Base-by-base conservation (phyloP, 2,113 vertebrate species). In the Fukomys damarensis region DNA sequence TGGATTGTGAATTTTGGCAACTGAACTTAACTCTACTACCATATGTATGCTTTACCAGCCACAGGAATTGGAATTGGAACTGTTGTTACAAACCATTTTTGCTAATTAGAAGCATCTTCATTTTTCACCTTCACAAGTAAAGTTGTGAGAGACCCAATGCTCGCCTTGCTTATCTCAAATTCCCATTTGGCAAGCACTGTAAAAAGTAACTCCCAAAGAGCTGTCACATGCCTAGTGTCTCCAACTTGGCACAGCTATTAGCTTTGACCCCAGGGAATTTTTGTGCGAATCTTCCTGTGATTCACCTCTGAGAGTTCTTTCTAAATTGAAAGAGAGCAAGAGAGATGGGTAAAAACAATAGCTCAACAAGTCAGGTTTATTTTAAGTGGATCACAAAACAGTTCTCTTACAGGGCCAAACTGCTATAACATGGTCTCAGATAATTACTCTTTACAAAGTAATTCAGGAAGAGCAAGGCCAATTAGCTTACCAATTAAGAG, bases 21-120 rank as follows among this genome's bases (percentile, higher is more conserved):
- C 56, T 58, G 74, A 95, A 63, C 35, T 54, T 38, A 92, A 93
- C 87, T 93, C n/a, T 82, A 89, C 72, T 89, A 97, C 96, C 95
- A 86, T 94, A 95, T 96, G 96, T 87, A 93, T 96, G 97, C 90
- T 97, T 98, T 97, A 98, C 97, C 96, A 97, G 97, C 96, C 96
- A 85, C 97, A 97, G 97, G 92, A 97, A 94, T 95, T 98, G 96
- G 96, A 98, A 98, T 98, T 95, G 61, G 17, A 94, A 92, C 54
- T 95, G 92, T 97, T 98, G 97, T 97, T 98, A 97, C 54, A 98
- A 98, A 97, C 86, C 97, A 91, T 94, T 94, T 89, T 97, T 98
- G 81, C 98, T 99, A 98, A 99, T 98, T 98, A 99, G 97, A 96
- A 97, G 96, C 30, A 56, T 98, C 98, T 98, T 97, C 98, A 98